These are phyloP conservation scores for Trichechus manatus DNA, from an alignment of 2,113 vertebrate genomes.

Conservation along the genomic window DNA sequence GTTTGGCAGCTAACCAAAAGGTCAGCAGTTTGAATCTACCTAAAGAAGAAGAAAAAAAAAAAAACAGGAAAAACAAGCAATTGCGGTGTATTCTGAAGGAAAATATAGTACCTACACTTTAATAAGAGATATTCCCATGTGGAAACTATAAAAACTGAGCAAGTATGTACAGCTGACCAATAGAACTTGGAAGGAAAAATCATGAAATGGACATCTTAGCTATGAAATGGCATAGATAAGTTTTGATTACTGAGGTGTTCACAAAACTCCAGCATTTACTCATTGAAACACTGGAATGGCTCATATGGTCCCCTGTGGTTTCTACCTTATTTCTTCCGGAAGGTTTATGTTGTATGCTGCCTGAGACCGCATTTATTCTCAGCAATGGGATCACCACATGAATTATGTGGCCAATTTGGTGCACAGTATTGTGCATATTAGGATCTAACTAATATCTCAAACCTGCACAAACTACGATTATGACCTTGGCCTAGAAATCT, in stretches of 20 bases:
- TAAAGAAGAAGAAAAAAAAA: not conserved
- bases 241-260: slow-evolving; percentile 18
- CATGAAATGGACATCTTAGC: slow-evolving; percentile 18
- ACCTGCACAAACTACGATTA: not conserved
- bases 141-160: slow-evolving; percentile 3
- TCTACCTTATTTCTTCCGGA: slow-evolving; percentile 14
- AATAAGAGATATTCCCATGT: not conserved
- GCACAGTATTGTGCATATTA: not conserved
- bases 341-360: not conserved
- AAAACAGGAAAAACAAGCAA: not conserved
- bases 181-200: slow-evolving; percentile 30
- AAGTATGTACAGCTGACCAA: not conserved
- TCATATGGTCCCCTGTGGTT: not conserved
- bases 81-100: slow-evolving; percentile 36
- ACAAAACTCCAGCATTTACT: not conserved
- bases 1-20: too few relatives aligned
- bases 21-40: too few relatives aligned
- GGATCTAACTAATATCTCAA: not conserved
- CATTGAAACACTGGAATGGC: not conserved
- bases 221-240: not conserved
- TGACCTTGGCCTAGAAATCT: not conserved
- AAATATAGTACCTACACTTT: slow-evolving; percentile 17
- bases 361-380: not conserved
- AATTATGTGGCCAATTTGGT: not conserved
- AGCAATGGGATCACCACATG: not conserved